Conservation (phyloP, 2,113 vertebrate species). For the Ancistrus triradiatus region DNA sequence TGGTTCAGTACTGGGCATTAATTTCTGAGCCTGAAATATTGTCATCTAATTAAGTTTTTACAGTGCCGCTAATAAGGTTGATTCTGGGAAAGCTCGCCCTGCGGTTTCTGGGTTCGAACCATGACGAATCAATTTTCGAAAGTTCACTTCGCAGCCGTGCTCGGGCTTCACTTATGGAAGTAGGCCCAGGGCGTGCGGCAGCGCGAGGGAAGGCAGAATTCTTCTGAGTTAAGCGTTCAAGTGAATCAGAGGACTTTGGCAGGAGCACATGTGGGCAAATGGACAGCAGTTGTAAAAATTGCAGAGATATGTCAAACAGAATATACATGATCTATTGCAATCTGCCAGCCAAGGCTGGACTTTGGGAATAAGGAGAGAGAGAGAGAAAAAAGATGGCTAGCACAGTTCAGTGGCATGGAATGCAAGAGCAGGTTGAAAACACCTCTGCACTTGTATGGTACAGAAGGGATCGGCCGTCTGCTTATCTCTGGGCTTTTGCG, state of each 20-base stretch:
- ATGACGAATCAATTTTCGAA: conserved; percentile 29
- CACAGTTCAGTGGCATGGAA: conserved; percentile 42
- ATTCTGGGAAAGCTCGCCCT: conserved; percentile 34
- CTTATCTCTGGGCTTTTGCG: conserved; percentile 13
- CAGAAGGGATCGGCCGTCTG: conserved; percentile 1
- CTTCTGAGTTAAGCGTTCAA: conserved; percentile 61
- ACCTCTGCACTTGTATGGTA: conserved; percentile 16
- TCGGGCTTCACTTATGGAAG: conserved; percentile 50
- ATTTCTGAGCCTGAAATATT: conserved; percentile 26
- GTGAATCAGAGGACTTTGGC: conserved; percentile 64
- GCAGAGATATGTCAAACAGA: conserved; percentile 71
- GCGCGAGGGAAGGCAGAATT: conserved; percentile 61
- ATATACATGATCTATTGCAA: conserved; percentile 65
- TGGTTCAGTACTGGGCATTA: conserved; percentile 7
- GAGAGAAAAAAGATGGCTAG: conserved; percentile 38
- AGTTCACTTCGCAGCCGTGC: conserved; percentile 25
- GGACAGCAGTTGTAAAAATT: conserved; percentile 70
- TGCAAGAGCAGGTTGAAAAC: conserved; percentile 46
- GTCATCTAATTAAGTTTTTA: conserved; percentile 42
- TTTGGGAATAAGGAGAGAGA: conserved; percentile 39
- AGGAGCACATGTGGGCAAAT: conserved; percentile 65
- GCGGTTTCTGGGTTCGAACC: conserved; percentile 17
- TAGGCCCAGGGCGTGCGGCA: conserved; percentile 51
- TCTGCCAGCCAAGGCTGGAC: conserved; percentile 54
- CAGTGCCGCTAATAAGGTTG: conserved; percentile 25